Base-by-base conservation (phyloP, 2,113 vertebrate genomes). In the Phocoena phocoena region DNA sequence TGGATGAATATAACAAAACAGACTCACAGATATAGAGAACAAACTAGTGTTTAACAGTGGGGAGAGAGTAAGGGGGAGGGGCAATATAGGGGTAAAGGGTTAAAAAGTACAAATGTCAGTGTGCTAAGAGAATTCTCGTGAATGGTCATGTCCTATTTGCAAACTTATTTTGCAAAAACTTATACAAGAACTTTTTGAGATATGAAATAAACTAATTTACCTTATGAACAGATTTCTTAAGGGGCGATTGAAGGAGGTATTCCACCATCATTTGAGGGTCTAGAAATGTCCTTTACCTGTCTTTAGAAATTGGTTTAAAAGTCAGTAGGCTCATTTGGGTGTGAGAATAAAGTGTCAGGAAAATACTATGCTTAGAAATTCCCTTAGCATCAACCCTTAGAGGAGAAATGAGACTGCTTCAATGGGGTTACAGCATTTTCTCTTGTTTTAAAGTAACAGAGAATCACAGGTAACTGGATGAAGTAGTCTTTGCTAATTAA, bases 231-330 rank as follows among this genome's bases (percentile, higher is more conserved):
- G n/a, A 70, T 77, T 83, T 82, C 18, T 77, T 70, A 91, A 79
- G 62, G 68, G 11, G 5, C 41, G 38, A 31, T 90, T 92, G 55
- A 84, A 84, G 33, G 70, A 92, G 50, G 84, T 92, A 88, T 44
- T 93, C 31, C 3, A 79, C 17, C n/a, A 70, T 87, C 50, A 87
- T 70, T 73, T 82, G 33, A 90, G 12, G 8, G 41, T 55, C 8
- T 84, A 33, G 31, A 85, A 62, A 47, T 90, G 14, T 44, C 90
- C 55, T 96, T 92, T 79, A 12, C 7, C 5, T 67, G 3, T 74
- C 60, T 94, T 70, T 94, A 65, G 55, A 94, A 96, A 85, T 82
- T 90, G 18, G 11, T 65, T 73, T 70, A 89, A 81, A 95, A 73
- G 11, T 96, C 85, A 92, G 0, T 85, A 92, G 70, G 4, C 50